These are phyloP conservation scores for Amblyteles armatorius DNA, from an alignment of 2,888 invertebrate genomes.

Conservation along the genomic window DNA sequence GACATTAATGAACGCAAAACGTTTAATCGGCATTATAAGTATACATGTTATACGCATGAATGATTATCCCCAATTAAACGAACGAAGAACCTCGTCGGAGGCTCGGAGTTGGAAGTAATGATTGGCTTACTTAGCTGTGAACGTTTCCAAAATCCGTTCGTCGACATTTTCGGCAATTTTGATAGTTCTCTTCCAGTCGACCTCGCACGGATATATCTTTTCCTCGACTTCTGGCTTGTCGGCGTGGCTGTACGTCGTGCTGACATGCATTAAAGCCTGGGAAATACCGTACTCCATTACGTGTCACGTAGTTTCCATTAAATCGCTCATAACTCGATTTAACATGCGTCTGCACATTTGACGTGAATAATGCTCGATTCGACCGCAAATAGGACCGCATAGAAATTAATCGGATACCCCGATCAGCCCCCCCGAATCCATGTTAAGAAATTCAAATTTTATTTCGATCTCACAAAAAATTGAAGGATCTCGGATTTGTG, in stretches of 20 bases:
- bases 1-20: not conserved
- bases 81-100: not conserved
- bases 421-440: not conserved
- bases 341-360: not conserved
- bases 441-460: not conserved
- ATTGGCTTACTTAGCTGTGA: conserved; percentile 88
- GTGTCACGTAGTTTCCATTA: conserved; percentile 3
- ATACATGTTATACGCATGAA: not conserved
- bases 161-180: conserved; percentile 88
- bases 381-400: not conserved
- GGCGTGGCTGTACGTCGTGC: conserved; percentile 95
- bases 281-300: conserved; percentile 58
- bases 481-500: not conserved
- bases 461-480: not conserved
- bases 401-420: conserved; percentile 2
- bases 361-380: not conserved
- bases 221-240: conserved; percentile 91
- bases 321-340: conserved; percentile 31
- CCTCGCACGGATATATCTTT: conserved; percentile 89
- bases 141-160: conserved; percentile 85
- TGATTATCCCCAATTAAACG: not conserved
- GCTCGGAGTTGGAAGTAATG: not conserved
- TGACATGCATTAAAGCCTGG: conserved; percentile 92
- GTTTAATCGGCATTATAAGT: not conserved
- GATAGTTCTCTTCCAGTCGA: conserved; percentile 90